Percentiles rank a stretch among this genome's conserved stretches.
Conservation (phyloP, 2,888 invertebrate species). For the Sphaerophoria taeniata region DNA sequence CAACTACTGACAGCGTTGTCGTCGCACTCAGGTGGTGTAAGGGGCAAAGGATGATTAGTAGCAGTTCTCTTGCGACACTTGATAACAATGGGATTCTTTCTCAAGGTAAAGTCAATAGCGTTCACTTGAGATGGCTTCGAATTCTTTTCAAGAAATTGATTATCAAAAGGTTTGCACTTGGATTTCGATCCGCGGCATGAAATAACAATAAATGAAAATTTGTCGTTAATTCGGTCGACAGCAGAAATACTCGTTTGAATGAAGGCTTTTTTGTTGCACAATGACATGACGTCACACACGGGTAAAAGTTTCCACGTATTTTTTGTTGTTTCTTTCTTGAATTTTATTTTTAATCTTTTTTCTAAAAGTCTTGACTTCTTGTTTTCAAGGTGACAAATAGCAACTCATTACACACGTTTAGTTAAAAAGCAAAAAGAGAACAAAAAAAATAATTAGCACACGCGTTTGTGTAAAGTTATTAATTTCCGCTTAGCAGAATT, state of each 20-base stretch:
- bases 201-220: constrained; percentile 30
- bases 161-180: background rate
- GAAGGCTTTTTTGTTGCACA: constrained; percentile 33
- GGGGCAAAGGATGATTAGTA: constrained; percentile 13
- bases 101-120: background rate
- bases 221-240: constrained; percentile 33
- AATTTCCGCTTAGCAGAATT: constrained; percentile 5
- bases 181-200: constrained; percentile 17
- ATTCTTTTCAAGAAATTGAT: constrained; percentile 1
- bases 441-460: background rate
- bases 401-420: constrained; percentile 5
- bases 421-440: background rate
- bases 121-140: background rate
- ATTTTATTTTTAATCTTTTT: constrained; percentile 15
- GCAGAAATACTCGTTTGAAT: constrained; percentile 1
- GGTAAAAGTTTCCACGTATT: constrained; percentile 40
- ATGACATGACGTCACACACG: constrained; percentile 68
- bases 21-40: background rate
- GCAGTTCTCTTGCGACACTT: constrained; percentile 48
- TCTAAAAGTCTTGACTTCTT: background rate
- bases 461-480: background rate
- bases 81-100: background rate
- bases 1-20: constrained; percentile 13
- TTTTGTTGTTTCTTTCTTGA: constrained; percentile 11
- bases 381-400: constrained; percentile 37